phyloP scores from a whole-genome alignment of 2,888 invertebrate species.

The Sinelater perroti region DNA sequence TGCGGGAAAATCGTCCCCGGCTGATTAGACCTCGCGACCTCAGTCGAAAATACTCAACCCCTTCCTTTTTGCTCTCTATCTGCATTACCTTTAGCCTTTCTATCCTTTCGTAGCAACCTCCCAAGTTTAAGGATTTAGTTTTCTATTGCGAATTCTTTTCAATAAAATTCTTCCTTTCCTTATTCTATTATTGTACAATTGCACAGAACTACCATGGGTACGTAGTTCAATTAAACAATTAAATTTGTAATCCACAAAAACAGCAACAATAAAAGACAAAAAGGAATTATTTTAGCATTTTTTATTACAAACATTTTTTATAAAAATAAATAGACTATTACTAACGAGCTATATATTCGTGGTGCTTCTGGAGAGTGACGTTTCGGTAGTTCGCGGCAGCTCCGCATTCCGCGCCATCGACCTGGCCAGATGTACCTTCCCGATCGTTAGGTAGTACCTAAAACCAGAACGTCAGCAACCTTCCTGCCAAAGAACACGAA shows the following conservation, averaged over 20 bases:
- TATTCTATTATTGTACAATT: not conserved
- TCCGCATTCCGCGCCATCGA: conserved; percentile 20
- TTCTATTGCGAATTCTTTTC: too few species aligned
- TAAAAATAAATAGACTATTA: not conserved
- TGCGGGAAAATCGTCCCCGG: too few species aligned
- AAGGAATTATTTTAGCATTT: too few species aligned
- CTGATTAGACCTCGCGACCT: too few species aligned
- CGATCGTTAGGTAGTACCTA: conserved; percentile 34
- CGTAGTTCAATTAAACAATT: not conserved
- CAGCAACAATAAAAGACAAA: not conserved
- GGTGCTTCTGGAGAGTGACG: not conserved
- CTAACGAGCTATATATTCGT: not conserved
- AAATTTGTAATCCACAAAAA: not conserved
- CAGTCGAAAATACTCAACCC: too few species aligned
- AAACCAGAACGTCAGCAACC: conserved; percentile 47
- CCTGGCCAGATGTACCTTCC: conserved; percentile 30
- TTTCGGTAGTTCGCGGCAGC: conserved; percentile 20
- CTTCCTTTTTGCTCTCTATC: too few species aligned
- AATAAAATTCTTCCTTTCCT: too few species aligned
- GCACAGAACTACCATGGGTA: not conserved
- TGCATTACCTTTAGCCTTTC: too few species aligned
- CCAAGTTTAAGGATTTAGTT: too few species aligned
- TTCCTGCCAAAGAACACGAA: conserved; percentile 71
- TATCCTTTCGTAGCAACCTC: too few species aligned
- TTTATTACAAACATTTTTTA: not conserved